These are phyloP conservation scores for Elaeidobius kamerunicus DNA, from an alignment of 2,888 invertebrate species.

Conservation along the genomic window DNA sequence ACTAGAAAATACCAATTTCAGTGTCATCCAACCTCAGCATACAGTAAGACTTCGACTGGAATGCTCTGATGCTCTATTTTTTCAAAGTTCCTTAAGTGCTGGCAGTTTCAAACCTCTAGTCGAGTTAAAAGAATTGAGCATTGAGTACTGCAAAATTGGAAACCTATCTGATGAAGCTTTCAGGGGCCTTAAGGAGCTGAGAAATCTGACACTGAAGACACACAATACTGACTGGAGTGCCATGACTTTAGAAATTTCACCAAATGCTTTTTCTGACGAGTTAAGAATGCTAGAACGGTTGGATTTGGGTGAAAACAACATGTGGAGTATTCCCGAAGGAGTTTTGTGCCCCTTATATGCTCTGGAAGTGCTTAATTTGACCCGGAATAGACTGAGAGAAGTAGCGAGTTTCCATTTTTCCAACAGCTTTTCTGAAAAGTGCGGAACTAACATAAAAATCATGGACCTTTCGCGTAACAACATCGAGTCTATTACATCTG, in stretches of 20 bases:
- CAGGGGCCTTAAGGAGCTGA: slow-evolving; percentile 70
- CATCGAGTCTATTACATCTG: slow-evolving; percentile 70
- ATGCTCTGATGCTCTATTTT: slow-evolving; percentile 77
- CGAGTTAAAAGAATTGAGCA: slow-evolving; percentile 72
- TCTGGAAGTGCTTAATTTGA: slow-evolving; percentile 73
- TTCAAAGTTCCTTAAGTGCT: slow-evolving; percentile 73
- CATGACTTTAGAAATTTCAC: slow-evolving; percentile 73
- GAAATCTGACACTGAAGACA: slow-evolving; percentile 76
- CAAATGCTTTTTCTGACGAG: slow-evolving; percentile 71
- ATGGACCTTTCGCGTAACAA: slow-evolving; percentile 77
- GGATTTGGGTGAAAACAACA: slow-evolving; percentile 77
- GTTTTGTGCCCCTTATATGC: slow-evolving; percentile 73
- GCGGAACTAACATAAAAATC: slow-evolving; percentile 66
- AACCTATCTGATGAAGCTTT: slow-evolving; percentile 81
- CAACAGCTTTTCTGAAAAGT: slow-evolving; percentile 60
- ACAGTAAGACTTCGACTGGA: slow-evolving; percentile 72
- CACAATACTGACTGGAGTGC: slow-evolving; percentile 84
- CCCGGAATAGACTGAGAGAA: slow-evolving; percentile 74
- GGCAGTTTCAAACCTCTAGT: slow-evolving; percentile 74
- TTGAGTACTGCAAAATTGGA: slow-evolving; percentile 81
- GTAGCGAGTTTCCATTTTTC: slow-evolving; percentile 67
- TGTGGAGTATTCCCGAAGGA: slow-evolving; percentile 74
- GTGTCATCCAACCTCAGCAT: slow-evolving; percentile 78
- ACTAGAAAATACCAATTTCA: slow-evolving; percentile 77
- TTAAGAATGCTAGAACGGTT: slow-evolving; percentile 69